Percentiles rank a stretch among this genome's conserved stretches.
These are phyloP conservation scores for Meta bourneti DNA, from an alignment of 2,888 invertebrate species.

Conservation along the genomic window DNA sequence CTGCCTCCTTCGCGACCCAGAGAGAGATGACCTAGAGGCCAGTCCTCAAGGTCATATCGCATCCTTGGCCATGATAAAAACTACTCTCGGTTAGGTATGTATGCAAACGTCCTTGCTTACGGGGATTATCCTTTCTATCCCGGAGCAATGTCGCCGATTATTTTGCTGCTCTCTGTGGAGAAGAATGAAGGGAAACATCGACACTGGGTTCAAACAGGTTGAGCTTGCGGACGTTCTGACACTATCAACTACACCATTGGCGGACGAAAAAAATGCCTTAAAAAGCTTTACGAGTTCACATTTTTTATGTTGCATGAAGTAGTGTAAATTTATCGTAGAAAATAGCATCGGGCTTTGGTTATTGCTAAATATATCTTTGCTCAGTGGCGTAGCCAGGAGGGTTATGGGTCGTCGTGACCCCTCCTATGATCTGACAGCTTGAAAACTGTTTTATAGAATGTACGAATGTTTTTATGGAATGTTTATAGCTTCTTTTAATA, in stretches of 20 bases:
- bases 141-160: conserved; percentile 3
- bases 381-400: no score
- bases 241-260: not conserved
- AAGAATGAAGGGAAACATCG: not conserved
- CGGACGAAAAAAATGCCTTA: not conserved
- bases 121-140: conserved; percentile 50
- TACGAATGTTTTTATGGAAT: no score
- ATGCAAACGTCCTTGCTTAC: conserved; percentile 52
- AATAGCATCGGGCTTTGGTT: no score
- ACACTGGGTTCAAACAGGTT: not conserved
- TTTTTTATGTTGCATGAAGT: not conserved
- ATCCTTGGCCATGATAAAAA: conserved; percentile 64
- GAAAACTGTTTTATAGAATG: no score
- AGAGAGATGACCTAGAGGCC: conserved; percentile 64
- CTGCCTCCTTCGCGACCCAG: conserved; percentile 51
- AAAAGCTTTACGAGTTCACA: not conserved
- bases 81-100: conserved; percentile 44
- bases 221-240: not conserved
- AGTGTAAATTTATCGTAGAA: no score
- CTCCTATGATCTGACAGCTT: no score
- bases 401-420: no score
- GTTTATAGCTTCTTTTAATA: no score
- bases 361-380: no score
- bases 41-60: conserved; percentile 71
- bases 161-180: not conserved